Evolutionary conservation across 1,140 invertebrate species (phyloP), one percentile per base, ranked within the genome.

Genomic region (Neodiprion virginianus): DNA sequence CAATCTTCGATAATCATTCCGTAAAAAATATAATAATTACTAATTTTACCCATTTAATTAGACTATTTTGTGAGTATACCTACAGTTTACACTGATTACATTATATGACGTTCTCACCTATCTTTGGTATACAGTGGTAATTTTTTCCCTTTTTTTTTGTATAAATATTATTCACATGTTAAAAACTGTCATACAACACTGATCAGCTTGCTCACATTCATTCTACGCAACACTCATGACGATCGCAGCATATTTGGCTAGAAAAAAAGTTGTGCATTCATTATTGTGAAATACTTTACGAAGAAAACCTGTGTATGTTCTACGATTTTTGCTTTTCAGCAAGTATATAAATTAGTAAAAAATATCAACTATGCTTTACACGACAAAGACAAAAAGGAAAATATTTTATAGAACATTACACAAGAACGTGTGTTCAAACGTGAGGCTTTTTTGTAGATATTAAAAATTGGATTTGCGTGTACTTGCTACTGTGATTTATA

Each of bases 71-170:
- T 61, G 53, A 61, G 11, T 84, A 85, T 82, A 81, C 71, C 80
- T 85, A 83, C 78, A 81, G 76, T 83, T 83, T 84, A 84, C 79
- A 84, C 80, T 82, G 73, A 83, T 75, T 75, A 76, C 67, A 75
- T 73, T 75, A 53, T 77, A 80, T 85, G 84, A 88, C 73, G 80
- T 84, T 87, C 83, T 82, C 80, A 78, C 83, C 81, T 81, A 87
- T 89, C 88, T 88, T 89, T 89, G 88, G 88, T 89, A 88, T 88
- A 84, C 76, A 82, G 82, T 87, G 77, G 78, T 80, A 73, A 86
- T 85, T 83, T 23, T 69, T 47, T 68, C 2, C 11, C 23, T 69
- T 47, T 7, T 82, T 75, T 75, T 83, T 76, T 72, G 74, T 82
- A 77, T 80, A 80, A 81, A 84, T 85, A 82, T 61, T 61, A 61